Conservation (phyloP, 2,797 vertebrate genomes). For the Ambastaia sidthimunki region DNA sequence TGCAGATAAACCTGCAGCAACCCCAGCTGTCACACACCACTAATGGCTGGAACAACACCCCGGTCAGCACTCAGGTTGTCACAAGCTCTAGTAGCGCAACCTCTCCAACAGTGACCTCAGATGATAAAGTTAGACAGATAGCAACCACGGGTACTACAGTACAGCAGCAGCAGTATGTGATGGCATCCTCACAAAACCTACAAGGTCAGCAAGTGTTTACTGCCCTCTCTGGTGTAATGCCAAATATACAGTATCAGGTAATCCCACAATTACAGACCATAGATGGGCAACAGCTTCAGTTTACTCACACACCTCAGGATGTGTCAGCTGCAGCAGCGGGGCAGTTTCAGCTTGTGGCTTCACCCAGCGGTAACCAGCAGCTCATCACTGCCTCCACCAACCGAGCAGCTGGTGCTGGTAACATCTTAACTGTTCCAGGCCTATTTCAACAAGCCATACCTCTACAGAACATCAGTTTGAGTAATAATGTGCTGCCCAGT, state of each 20-base stretch:
- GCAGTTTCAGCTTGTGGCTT: conserved; percentile 83
- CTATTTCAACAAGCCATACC: conserved; percentile 93
- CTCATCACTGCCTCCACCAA: conserved; percentile 80
- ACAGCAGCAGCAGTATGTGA: conserved; percentile 85
- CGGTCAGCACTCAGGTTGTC: conserved; percentile 71
- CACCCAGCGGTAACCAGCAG: conserved; percentile 84
- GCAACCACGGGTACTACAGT: conserved; percentile 62
- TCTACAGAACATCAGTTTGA: conserved; percentile 87
- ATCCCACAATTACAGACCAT: conserved; percentile 97
- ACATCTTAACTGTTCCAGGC: conserved; percentile 81
- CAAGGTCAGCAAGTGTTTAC: conserved; percentile 92
- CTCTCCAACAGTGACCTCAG: conserved; percentile 71
- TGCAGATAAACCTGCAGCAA: conserved; percentile 83
- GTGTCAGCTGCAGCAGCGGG: conserved; percentile 61
- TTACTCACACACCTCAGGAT: conserved; percentile 83
- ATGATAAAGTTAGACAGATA: conserved; percentile 64
- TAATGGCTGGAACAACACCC: conserved; percentile 95
- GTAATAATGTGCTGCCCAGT: conserved; percentile 87
- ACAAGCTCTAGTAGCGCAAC: conserved; percentile 76
- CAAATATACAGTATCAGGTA: conserved; percentile 97
- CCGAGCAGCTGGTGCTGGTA: conserved; percentile 75
- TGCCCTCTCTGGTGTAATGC: conserved; percentile 87
- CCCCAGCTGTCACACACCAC: conserved; percentile 85
- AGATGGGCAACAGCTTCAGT: conserved; percentile 92
- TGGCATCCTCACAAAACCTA: conserved; percentile 84